phyloP scores from a whole-genome alignment of 2,113 vertebrate species.

The Lophius piscatorius region DNA sequence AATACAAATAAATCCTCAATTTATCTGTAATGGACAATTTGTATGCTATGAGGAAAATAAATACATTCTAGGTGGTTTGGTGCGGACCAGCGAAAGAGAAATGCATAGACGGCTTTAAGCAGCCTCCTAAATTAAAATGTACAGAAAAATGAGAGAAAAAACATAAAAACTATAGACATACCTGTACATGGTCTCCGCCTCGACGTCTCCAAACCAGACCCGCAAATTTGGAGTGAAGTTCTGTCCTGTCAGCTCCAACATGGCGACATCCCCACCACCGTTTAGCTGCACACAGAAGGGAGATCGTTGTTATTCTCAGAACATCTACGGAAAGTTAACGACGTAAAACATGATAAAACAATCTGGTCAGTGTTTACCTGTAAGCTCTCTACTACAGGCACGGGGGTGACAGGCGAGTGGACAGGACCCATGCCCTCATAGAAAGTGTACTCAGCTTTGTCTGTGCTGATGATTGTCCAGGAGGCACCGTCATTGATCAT shows the following conservation, averaged over 20 bases:
- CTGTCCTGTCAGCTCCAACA: constrained; percentile 99
- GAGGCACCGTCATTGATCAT: constrained; percentile 99
- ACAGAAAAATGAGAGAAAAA: not conserved
- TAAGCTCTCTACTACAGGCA: constrained; percentile 99
- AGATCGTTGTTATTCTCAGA: no score
- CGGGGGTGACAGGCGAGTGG: constrained; percentile 95
- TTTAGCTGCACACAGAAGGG: constrained; percentile 82
- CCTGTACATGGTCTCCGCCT: constrained; percentile 99
- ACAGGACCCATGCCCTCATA: constrained; percentile 99
- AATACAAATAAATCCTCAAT: not conserved
- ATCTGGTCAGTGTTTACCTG: no score
- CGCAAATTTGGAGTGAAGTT: constrained; percentile 98
- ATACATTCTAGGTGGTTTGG: not conserved
- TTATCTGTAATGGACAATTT: not conserved
- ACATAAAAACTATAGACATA: constrained; percentile 67
- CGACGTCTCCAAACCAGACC: constrained; percentile 99
- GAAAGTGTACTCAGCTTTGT: constrained; percentile 99
- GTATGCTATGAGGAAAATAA: not conserved
- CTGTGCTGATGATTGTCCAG: constrained; percentile 99
- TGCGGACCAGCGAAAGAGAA: not conserved
- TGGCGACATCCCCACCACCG: constrained; percentile 96
- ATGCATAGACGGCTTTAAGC: no score
- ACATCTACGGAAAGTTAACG: no score
- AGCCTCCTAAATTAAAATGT: not conserved
- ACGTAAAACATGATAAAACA: no score